Evolutionary conservation across 2,113 vertebrate species (phyloP), one percentile per base, ranked within the genome.

Genomic region (Chaetorhynchus papuensis): DNA sequence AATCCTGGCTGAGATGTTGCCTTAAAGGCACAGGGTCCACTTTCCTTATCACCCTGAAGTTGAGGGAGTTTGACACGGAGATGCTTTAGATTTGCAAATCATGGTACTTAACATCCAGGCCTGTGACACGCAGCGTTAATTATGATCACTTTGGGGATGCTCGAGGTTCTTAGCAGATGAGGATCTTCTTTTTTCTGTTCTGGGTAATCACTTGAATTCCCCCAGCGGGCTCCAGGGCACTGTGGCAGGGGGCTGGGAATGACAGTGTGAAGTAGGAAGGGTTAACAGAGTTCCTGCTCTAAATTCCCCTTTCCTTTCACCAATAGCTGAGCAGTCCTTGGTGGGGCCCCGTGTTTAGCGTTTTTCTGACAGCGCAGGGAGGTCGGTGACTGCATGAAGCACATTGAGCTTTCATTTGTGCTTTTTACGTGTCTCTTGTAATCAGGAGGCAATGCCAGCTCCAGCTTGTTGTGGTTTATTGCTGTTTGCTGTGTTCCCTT

Each of bases 1-100:
- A 63, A 24, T 70, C 66, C 90, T 88, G 45, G 71, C 15, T 77
- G 95, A 91, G 81, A 82, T 69, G 65, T 57, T 94, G 87, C 93
- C 91, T 97, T 87, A 93, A 95, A 94, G 89, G 89, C 90, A 85
- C 66, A 87, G 75, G 70, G 42, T 72, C 87, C 80, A 20, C 82
- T 95, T 87, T 71, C 56, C 83, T 54, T 30, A 27, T 15, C 75
- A 41, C 45, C 71, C 77, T 95, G 69, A 95, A 84, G 26, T 20
- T 91, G 83, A 94, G 71, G 44, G 93, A 27, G 28, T 93, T 79
- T 91, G 93, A 79, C 87, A 76, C 3, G 1, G 74, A 79, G 78
- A 91, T 93, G 70, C 75, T 93, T 95, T 66, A 63, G 45, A 83
- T 91, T 90, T 94, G 90, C 93, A 83, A 82, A 94, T 94, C 35